Evolutionary conservation across 2,888 invertebrate species (phyloP), one percentile per base, ranked within the genome.

Genomic region (Drosophila kambysellisi): DNA sequence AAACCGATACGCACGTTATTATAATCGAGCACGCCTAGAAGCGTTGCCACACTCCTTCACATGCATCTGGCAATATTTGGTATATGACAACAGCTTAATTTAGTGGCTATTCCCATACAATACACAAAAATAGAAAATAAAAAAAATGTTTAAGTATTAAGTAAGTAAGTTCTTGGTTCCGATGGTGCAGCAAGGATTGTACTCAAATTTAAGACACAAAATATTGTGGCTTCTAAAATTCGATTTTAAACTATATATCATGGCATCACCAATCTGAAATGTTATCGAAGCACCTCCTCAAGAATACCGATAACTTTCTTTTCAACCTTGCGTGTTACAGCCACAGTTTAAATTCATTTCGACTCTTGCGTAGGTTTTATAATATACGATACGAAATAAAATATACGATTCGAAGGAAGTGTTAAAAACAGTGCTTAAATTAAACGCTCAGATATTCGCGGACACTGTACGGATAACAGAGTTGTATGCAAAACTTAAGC

Each of bases 311-410:
- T 74, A 52, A 37, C 52, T n/a, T 58, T 70, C 67, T 57, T 79
- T 75, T 56, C 85, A 88, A 73, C 84, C 61, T 77, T 87, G 89
- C 43, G 58, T 79, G 73, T 81, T 66, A 74, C 78, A 86, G 88
- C 76, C 84, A 73, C 86, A 89, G 89, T 85, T 85, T 82, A 87
- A 85, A 84, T 84, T 88, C 83, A 87, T 84, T 88, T 89, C 64
- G 67, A 41, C 54, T 82, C 73, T 79, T 73, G 69, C 58, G 58
- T 65, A 43, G 33, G 61, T 63, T 83, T 73, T 70, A 32, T 54
- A 9, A 37, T 46, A 51, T 54, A 29, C 6, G 12, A 20, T n/a
- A 57, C 20, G 57, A 62, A 64, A 25, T 54, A 46, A 15, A 9
- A 37, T 46, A 51, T 52, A 29, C 6, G 15, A 20, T n/a, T 53